Conservation (phyloP, 2,113 vertebrate genomes). For the Dromaius novaehollandiae region DNA sequence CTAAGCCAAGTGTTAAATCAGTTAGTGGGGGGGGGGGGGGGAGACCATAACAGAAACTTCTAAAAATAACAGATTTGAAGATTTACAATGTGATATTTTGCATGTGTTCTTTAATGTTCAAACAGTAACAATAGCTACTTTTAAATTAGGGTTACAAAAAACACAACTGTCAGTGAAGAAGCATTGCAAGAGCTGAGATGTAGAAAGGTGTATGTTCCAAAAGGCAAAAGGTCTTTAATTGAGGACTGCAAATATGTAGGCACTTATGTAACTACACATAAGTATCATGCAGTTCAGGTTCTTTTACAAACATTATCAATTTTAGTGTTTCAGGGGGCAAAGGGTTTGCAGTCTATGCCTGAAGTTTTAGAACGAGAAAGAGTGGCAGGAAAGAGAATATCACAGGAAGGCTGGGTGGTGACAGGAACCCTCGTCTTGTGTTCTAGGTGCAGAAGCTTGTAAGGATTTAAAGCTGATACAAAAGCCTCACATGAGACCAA, state of each 20-base stretch:
- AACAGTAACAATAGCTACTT: constrained; percentile 6
- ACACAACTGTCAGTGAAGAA: background rate
- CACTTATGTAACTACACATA: background rate
- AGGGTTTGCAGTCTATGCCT: background rate
- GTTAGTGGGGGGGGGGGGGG: background rate
- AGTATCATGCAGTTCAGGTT: background rate
- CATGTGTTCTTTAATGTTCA: constrained; percentile 31
- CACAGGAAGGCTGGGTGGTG: background rate
- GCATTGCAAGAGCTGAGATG: background rate
- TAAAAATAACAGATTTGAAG: background rate
- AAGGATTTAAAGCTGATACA: background rate
- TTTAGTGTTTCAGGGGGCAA: constrained; percentile 52
- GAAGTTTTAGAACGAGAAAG: background rate
- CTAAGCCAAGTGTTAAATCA: background rate
- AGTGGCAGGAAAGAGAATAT: background rate
- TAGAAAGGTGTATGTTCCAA: background rate
- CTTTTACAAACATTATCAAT: background rate
- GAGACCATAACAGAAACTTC: background rate
- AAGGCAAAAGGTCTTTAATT: background rate
- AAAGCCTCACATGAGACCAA: background rate
- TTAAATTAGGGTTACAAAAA: background rate
- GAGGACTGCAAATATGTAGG: background rate
- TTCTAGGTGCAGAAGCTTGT: background rate
- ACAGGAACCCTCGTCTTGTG: background rate
- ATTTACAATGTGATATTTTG: background rate